Conservation (phyloP, 1,140 invertebrate species). For the Caenorhabditis briggsae region DNA sequence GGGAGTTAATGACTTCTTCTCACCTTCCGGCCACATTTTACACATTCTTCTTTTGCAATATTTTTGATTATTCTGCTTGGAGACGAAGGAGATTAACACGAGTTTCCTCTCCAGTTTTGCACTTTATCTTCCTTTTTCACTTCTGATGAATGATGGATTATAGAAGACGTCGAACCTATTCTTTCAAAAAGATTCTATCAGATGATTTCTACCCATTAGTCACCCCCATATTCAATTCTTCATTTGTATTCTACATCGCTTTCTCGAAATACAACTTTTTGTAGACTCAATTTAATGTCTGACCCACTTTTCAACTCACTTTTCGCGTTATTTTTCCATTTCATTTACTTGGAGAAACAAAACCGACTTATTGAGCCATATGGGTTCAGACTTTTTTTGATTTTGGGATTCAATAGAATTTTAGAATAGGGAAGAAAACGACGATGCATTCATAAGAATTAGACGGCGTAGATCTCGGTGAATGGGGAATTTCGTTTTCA, state of each 20-base stretch:
- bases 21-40: background rate
- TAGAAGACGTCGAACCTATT: background rate
- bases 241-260: background rate
- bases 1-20: background rate
- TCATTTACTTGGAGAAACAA: too few species aligned
- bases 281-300: too few species aligned
- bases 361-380: too few species aligned
- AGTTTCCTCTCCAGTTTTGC: background rate
- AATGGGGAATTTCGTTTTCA: too few species aligned
- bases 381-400: too few species aligned
- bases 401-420: too few species aligned
- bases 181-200: slow-evolving; percentile 4
- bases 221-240: background rate
- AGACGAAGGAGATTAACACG: too few species aligned
- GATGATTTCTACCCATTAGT: background rate
- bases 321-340: too few species aligned
- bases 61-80: background rate
- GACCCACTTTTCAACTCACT: too few species aligned
- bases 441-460: too few species aligned
- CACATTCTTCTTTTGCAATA: background rate
- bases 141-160: slow-evolving; percentile 38
- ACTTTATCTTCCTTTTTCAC: slow-evolving; percentile 6
- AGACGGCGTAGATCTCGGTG: too few species aligned
- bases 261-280: background rate
- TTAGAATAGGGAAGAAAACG: too few species aligned